Base-by-base conservation (phyloP, 2,797 vertebrate species). In the Mastacembelus armatus region DNA sequence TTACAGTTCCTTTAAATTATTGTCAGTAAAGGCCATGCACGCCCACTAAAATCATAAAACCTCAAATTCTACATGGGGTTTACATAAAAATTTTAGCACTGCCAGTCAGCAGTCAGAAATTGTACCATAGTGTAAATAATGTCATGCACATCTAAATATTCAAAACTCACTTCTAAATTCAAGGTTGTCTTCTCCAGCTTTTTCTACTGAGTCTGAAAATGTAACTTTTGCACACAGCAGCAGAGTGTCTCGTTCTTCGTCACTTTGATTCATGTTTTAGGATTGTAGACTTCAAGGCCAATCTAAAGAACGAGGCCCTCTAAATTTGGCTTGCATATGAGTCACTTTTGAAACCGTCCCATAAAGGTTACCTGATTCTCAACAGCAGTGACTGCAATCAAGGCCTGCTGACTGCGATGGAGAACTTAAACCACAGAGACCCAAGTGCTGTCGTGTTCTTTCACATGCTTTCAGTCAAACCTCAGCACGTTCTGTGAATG, bases 341-440 rank as follows among this genome's bases (percentile, higher is more conserved):
- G 94, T 98, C 95, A 98, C 95, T 93, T 93, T 91, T 92, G 93
- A 94, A 97, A 94, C 94, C 91, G 88, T 94, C 90, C 92, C 91
- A 87, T 94, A 96, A 98, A 98, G 96, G 95, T 97, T 96, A 94
- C 92, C 90, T 43, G 92, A 93, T 93, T 94, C 93, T 95, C 93
- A 94, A 94, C 90, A 90, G 92, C 88, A 92, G 92, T 88, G 89
- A 92, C 87, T 89, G 88, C 84, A 88, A 81, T 86, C 66, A 74
- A 82, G 85, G 82, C 39, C 81, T 78, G 82, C 78, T 88, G 79
- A 74, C 74, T 85, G 74, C 45, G 67, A 81, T 75, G 66, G 71
- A 68, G 36, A 66, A 71, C 71, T 85, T 39, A 43, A 86, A 91
- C 89, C 87, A 87, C 87, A 77, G 57, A 77, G 64, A 80, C 66